A percentile compares a stretch with the other conserved stretches of the same genome.
Evolutionary conservation across 2,888 invertebrate species (phyloP).

Genomic region (Glaucopsyche alexis): DNA sequence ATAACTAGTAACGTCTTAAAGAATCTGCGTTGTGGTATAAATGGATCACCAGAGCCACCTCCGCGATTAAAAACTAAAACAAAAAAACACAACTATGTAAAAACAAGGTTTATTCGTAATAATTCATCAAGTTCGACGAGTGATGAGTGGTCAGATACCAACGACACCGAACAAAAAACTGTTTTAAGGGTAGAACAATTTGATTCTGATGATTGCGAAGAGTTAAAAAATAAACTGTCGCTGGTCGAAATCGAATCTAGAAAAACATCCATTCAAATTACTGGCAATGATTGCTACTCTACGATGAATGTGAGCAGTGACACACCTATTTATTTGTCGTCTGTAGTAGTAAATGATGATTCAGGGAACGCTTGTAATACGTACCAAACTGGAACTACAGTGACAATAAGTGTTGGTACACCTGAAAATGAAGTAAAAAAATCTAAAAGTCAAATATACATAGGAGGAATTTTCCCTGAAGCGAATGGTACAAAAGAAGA

Average conservation of each 20-base stretch:
- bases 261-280: conserved; percentile 87
- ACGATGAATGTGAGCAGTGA: conserved; percentile 86
- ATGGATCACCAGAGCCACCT: conserved; percentile 73
- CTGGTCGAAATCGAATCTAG: conserved; percentile 67
- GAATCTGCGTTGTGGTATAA: conserved; percentile 65
- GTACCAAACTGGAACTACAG: conserved; percentile 79
- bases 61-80: conserved; percentile 66
- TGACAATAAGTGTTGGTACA: conserved; percentile 81
- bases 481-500: conserved; percentile 51
- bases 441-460: conserved; percentile 76
- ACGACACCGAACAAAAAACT: conserved; percentile 72
- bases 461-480: conserved; percentile 64
- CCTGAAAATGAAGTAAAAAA: conserved; percentile 69
- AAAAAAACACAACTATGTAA: conserved; percentile 74
- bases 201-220: conserved; percentile 72
- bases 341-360: conserved; percentile 84
- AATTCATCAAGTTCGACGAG: conserved; percentile 73
- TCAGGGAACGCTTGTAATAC: conserved; percentile 66
- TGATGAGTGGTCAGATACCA: conserved; percentile 75
- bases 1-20: conserved; percentile 65
- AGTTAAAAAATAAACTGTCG: conserved; percentile 48
- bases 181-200: conserved; percentile 68
- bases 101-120: conserved; percentile 71
- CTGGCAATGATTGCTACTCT: conserved; percentile 86
- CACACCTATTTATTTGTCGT: conserved; percentile 85